phyloP scores from a whole-genome alignment of 1,140 invertebrate genomes.

The Neocloeon triangulifer region DNA sequence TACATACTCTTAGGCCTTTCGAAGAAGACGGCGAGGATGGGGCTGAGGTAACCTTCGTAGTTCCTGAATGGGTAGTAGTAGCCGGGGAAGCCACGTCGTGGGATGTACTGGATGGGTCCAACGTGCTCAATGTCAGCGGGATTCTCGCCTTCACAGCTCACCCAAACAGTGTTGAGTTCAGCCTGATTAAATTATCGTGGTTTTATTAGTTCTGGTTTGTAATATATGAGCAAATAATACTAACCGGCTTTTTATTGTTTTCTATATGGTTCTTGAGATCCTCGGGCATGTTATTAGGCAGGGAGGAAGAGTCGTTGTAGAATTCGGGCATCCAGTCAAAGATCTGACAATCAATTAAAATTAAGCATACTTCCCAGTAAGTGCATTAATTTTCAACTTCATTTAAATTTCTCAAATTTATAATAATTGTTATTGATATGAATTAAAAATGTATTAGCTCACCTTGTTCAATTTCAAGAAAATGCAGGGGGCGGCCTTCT shows the following conservation, averaged over 20 bases:
- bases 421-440: background rate
- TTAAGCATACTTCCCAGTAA: background rate
- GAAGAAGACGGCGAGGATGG: constrained; percentile 72
- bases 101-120: constrained; percentile 58
- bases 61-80: constrained; percentile 65
- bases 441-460: constrained; percentile 5
- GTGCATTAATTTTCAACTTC: background rate
- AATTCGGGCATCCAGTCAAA: constrained; percentile 55
- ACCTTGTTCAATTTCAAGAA: constrained; percentile 42
- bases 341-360: constrained; percentile 27
- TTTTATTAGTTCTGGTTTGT: too few species aligned
- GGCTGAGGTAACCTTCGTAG: constrained; percentile 61
- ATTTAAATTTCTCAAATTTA: background rate
- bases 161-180: constrained; percentile 52
- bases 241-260: constrained; percentile 13
- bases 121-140: constrained; percentile 77
- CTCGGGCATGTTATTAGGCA: constrained; percentile 46
- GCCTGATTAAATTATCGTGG: too few species aligned
- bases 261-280: constrained; percentile 48
- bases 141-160: constrained; percentile 74
- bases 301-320: constrained; percentile 44
- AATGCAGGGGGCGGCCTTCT: constrained; percentile 31
- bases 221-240: background rate
- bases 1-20: constrained; percentile 54
- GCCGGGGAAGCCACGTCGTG: constrained; percentile 47